Evolutionary conservation across 2,113 vertebrate species (phyloP), one percentile per base, ranked within the genome.

Genomic region (Antigone vipio): DNA sequence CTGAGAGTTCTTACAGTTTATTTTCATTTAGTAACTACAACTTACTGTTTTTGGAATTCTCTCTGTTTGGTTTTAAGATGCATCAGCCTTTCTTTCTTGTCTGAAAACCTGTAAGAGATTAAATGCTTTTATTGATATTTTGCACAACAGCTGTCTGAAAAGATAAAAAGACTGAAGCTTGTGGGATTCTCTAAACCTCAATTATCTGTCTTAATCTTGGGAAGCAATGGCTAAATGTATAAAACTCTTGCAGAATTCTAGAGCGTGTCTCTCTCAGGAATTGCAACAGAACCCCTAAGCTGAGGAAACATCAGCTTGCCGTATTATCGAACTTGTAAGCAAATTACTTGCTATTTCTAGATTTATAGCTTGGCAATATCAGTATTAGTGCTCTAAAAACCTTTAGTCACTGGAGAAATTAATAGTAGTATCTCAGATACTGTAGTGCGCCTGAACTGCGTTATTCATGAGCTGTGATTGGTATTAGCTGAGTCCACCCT

Each of bases 11-110:
- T 63, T 77, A 32, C 2, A 44, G 55, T 73, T 68, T 42, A 47
- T 71, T 81, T 75, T 66, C 35, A 75, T 68, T 78, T 40, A 95
- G 83, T 47, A 81, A 89, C 27, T 3, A 29, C 55, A 71, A 98
- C 98, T 98, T 97, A 99, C 99, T 99, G 98, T 63, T 99, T 98
- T 73, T 99, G 99, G 97, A 99, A 99, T 95, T 98, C 98, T 92
- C 99, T 98, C 95, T 99, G 99, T 67, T 99, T 99, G 76, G 97
- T 98, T 96, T 98, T 99, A 81, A 99, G 98, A 96, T 93, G 98
- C 93, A 97, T 98, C 95, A 99, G 98, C 45, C 98, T 98, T 94
- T 99, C 98, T 92, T 99, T 96, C 97, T 99, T 99, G 50, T 99
- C 99, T 40, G 92, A 93, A 97, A 99, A 99, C 95, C 99, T 99